A percentile compares a stretch with the other conserved stretches of the same genome.
phyloP scores from a whole-genome alignment of 2,113 vertebrate species.

The Meleagris gallopavo region DNA sequence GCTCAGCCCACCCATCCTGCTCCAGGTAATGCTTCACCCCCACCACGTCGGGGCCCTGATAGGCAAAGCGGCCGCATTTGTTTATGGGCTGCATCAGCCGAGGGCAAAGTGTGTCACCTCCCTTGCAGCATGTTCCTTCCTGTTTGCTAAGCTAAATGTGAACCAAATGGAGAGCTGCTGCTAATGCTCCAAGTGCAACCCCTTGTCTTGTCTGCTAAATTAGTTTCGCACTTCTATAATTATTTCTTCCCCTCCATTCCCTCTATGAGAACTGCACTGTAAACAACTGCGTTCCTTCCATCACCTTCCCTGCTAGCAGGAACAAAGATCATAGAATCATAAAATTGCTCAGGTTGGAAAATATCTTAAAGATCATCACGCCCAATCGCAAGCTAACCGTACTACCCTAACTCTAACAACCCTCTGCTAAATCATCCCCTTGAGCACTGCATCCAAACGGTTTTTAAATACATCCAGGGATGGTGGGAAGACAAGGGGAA shows the following conservation, averaged over 20 bases:
- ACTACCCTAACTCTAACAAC: too few relatives aligned
- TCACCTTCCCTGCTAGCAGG: neutral
- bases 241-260: neutral
- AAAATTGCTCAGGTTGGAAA: too few relatives aligned
- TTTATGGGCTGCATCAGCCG: rapidly evolving
- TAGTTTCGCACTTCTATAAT: neutral
- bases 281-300: neutral
- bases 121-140: rapidly evolving
- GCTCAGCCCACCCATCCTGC: neutral
- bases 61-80: neutral
- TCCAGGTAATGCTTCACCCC: conserved; percentile 61
- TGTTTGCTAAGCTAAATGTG: neutral
- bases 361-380: too few relatives aligned
- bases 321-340: neutral
- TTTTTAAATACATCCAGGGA: too few relatives aligned
- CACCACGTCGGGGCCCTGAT: too few relatives aligned
- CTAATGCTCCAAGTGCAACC: neutral
- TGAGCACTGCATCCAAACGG: too few relatives aligned
- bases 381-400: too few relatives aligned
- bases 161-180: neutral
- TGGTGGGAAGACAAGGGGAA: too few relatives aligned
- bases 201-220: neutral
- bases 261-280: neutral
- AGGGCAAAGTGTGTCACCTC: rapidly evolving
- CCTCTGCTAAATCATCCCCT: too few relatives aligned